A percentile compares a stretch with the other conserved stretches of the same genome.
These are phyloP conservation scores for Astyanax mexicanus DNA, from an alignment of 2,797 vertebrate species.

Conservation along the genomic window DNA sequence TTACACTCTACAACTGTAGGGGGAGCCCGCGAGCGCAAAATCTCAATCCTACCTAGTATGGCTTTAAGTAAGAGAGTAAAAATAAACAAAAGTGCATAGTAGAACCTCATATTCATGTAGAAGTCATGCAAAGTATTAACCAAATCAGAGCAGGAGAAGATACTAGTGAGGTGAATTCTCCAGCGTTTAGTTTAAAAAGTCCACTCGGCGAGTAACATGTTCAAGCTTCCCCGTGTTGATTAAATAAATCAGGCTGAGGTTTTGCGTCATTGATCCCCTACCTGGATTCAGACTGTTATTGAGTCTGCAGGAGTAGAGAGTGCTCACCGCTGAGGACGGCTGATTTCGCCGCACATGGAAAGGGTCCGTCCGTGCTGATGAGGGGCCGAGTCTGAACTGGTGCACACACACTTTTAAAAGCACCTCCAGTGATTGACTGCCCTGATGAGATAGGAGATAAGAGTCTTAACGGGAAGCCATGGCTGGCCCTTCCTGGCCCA, in stretches of 20 bases:
- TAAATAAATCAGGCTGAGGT: slow-evolving; percentile 56
- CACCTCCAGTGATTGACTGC: slow-evolving; percentile 72
- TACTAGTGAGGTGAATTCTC: not conserved
- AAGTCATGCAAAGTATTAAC: no score
- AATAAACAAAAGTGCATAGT: no score
- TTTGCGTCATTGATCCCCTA: slow-evolving; percentile 46
- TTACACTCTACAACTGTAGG: no score
- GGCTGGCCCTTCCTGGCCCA: slow-evolving; percentile 56
- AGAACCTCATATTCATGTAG: no score
- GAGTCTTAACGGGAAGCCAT: slow-evolving; percentile 61
- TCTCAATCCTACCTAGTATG: no score
- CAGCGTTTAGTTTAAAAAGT: slow-evolving; percentile 16
- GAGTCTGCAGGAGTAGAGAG: slow-evolving; percentile 41
- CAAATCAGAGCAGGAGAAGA: not conserved
- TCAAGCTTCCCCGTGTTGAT: slow-evolving; percentile 52
- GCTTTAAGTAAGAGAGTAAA: no score
- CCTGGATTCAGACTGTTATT: slow-evolving; percentile 38
- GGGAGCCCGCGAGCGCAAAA: no score
- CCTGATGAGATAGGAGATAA: slow-evolving; percentile 68
- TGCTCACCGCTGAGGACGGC: slow-evolving; percentile 51
- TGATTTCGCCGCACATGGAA: slow-evolving; percentile 66
- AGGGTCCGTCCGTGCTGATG: slow-evolving; percentile 67
- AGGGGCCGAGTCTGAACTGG: slow-evolving; percentile 64
- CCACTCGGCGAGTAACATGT: slow-evolving; percentile 6
- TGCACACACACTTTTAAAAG: slow-evolving; percentile 63